Conservation (phyloP, 2,888 invertebrate species). For the Drosophila formosana region DNA sequence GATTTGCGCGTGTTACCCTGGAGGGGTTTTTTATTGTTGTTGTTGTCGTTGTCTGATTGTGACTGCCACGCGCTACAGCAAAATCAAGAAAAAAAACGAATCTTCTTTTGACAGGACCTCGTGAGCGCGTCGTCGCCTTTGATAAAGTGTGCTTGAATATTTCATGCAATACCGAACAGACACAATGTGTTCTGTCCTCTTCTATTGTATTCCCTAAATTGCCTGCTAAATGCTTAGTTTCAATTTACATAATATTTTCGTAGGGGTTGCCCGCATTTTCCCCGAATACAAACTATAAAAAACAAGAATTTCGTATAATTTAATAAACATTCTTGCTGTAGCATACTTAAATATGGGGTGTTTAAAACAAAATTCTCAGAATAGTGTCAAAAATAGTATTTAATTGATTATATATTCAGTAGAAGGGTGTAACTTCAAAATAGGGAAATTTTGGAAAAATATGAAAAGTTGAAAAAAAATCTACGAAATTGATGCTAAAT, state of each 20-base stretch:
- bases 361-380: not conserved
- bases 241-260: slow-evolving; percentile 67
- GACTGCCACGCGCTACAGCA: slow-evolving; percentile 55
- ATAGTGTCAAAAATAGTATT: not conserved
- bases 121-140: slow-evolving; percentile 70
- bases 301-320: slow-evolving; percentile 36
- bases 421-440: not conserved
- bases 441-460: not conserved
- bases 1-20: slow-evolving; percentile 51
- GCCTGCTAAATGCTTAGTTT: slow-evolving; percentile 63
- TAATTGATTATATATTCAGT: not conserved
- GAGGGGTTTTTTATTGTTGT: slow-evolving; percentile 28
- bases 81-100: slow-evolving; percentile 16
- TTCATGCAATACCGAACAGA: slow-evolving; percentile 50
- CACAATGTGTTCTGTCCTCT: slow-evolving; percentile 29
- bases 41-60: slow-evolving; percentile 41
- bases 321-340: slow-evolving; percentile 38
- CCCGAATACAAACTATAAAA: slow-evolving; percentile 2
- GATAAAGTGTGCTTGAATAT: slow-evolving; percentile 69
- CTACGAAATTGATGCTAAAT: too few relatives aligned
- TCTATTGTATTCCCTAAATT: slow-evolving; percentile 57
- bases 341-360: not conserved
- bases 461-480: not conserved
- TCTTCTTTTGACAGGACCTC: slow-evolving; percentile 44
- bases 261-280: slow-evolving; percentile 65